A percentile compares a stretch with the other conserved stretches of the same genome.
Conservation (phyloP, 2,797 vertebrate genomes). For the Falco rusticolus region DNA sequence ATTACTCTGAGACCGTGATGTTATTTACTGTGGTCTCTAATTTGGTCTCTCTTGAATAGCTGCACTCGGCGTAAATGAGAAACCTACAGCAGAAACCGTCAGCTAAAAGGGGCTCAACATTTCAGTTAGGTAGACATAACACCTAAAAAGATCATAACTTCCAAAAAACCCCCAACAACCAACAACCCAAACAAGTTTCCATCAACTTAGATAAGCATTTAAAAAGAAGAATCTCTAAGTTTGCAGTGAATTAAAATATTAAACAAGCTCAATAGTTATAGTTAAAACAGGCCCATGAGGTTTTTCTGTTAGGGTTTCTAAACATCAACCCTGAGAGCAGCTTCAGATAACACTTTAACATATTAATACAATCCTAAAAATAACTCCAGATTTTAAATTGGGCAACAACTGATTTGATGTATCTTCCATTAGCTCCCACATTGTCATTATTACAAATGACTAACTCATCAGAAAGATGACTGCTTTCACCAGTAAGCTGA, state of each 20-base stretch:
- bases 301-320: background rate
- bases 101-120: background rate
- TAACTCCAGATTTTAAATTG: background rate
- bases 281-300: background rate
- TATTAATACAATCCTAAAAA: background rate
- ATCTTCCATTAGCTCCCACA: conserved; percentile 34
- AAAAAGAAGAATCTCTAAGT: background rate
- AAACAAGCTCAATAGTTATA: background rate
- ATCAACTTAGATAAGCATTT: background rate
- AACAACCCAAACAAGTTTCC: background rate
- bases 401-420: conserved; percentile 7
- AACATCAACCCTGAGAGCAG: background rate
- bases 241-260: background rate
- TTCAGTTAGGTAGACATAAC: background rate
- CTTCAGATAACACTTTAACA: background rate
- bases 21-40: background rate
- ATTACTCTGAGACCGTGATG: background rate
- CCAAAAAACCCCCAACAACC: background rate
- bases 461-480: background rate
- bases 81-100: background rate
- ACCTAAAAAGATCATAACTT: background rate
- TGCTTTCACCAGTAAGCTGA: background rate
- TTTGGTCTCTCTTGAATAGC: background rate
- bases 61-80: background rate
- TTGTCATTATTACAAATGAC: background rate